phyloP scores from a whole-genome alignment of 2,113 vertebrate genomes.

The Serilophus lunatus region DNA sequence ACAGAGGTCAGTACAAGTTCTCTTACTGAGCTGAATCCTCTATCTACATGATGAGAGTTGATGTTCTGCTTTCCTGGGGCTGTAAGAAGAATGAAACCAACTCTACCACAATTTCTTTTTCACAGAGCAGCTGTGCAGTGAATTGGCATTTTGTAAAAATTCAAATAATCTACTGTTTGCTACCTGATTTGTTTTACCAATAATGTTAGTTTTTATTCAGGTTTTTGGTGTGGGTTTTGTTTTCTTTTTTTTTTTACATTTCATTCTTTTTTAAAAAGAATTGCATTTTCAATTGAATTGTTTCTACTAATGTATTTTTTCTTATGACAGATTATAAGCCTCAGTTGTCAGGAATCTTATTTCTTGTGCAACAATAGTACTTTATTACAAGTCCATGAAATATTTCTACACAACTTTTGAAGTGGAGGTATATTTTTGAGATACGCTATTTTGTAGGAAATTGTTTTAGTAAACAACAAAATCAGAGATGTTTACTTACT shows the following conservation, averaged over 20 bases:
- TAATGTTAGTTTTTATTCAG: not conserved
- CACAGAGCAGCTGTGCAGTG: not conserved
- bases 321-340: not conserved
- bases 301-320: not conserved
- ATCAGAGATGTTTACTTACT: not conserved
- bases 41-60: not conserved
- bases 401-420: not conserved
- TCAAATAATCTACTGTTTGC: not conserved
- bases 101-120: not conserved
- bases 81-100: not conserved
- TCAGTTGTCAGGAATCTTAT: not conserved
- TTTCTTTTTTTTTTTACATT: not conserved
- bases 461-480: not conserved
- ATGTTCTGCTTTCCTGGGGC: not conserved
- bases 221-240: too few species aligned
- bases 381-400: not conserved
- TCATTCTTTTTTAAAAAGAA: not conserved
- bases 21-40: not conserved
- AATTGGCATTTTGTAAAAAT: not conserved
- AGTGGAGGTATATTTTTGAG: not conserved
- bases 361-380: not conserved
- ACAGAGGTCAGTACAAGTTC: not conserved
- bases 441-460: not conserved
- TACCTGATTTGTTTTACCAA: not conserved
- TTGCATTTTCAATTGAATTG: not conserved